Evolutionary conservation across 1,140 invertebrate genomes (phyloP), one percentile per base, ranked within the genome.

Genomic region (Saccostrea echinata): DNA sequence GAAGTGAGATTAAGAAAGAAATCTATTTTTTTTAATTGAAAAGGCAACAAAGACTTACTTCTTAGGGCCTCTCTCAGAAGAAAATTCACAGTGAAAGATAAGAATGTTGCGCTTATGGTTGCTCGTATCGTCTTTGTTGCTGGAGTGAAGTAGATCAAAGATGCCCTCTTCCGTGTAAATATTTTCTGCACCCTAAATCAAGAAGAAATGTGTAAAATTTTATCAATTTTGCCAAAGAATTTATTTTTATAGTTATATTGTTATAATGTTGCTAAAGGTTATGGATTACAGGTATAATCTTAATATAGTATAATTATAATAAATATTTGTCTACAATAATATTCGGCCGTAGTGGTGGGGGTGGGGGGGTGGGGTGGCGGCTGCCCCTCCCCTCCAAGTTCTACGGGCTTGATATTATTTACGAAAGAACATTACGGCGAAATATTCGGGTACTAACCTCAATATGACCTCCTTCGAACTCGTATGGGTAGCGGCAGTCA

Each of bases 21-120:
- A n/a, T n/a, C n/a, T 9, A 43, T 43, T 43, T 43, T 43, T 24
- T 30, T 30, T 30, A 33, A 33, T 12, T 33, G 68, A 16, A 30
- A 76, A 8, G 24, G 24, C 24, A 12, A 16, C 9, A 76, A 18
- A 30, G 86, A 93, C 94, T 94, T 96, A 98, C 96, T 99, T 95
- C 91, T 96, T 97, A 3, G 99, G 99, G 43, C 98, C 99, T 52
- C 99, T 96, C 95, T 99, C 97, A 80, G 98, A 97, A 0, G 98
- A 99, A 95, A 99, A 99, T 95, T 99, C 99, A 95, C 99, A 99
- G 94, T 99, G 99, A 93, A 99, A 99, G 35, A 99, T 97, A n/a
- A 99, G 94, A 55, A 99, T 97, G 80, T 97, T 94, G 88, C 96
- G 97, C n/a, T 91, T 87, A 11, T 18, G 86, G 92, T 92, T 91